Evolutionary conservation across 2,888 invertebrate species (phyloP), one percentile per base, ranked within the genome.

Genomic region (Trissonchulus sp.): DNA sequence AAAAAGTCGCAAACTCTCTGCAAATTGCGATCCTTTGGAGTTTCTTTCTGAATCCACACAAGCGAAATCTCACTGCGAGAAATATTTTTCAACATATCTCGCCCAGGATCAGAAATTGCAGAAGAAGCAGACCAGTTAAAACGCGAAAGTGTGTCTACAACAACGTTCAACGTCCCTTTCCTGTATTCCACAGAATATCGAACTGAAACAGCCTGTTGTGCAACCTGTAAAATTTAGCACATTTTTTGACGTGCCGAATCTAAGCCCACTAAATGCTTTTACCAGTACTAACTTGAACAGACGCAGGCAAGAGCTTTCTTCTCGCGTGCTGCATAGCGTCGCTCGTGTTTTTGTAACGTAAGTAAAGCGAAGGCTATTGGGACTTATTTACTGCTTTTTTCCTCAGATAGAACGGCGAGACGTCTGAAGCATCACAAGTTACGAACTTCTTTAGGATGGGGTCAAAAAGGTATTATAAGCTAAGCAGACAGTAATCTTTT

Each of bases 311-410:
- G 34, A 15, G 71, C 71, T 36, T 69, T 35, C 37, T 69, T 23
- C 34, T 69, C 71, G 34, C 34, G 8, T 15, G 37, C 71, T 3
- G 71, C 36, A 36, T 69, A 69, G 34, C 37, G 31, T 15, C 68
- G 68, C 28, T 65, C 68, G 33, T 30, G 33, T 31, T 48, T 36
- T 69, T 69, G 71, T n/a, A 69, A 36, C 2, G 71, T 69, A n/a
- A 8, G n/a, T 36, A 15, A 36, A 3, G 37, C 71, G 34, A 36
- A 69, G n/a, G 37, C 71, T 35, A 69, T 69, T 2, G 35, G 71
- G 28, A 34, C 36, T 34, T 69, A 31, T 18, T n/a, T 69, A 8
- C 37, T n/a, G n/a, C 34, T 35, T 69, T 31, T 34, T 8, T 35
- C 34, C n/a, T 69, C 33, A n/a, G 36, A 8, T 3, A 69, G 71